Evolutionary conservation across 2,113 vertebrate species (phyloP), one percentile per base, ranked within the genome.

Genomic region (Cephalopholis sonnerati): DNA sequence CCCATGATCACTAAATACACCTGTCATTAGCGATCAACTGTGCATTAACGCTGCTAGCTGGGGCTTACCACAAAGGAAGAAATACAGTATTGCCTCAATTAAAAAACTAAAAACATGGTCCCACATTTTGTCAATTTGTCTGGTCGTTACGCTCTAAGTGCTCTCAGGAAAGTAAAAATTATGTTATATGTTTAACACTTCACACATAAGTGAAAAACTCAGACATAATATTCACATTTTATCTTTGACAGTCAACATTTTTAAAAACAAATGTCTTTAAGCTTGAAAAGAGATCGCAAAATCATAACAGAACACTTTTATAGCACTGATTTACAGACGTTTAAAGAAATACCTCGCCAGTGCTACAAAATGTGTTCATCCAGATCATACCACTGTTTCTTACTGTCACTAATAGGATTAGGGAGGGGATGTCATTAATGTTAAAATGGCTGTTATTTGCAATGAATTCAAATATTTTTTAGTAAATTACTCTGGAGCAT

Each of bases 1-100:
- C 86, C 88, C 89, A 93, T 93, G 90, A 94, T 95, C 92, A 93
- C 91, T 90, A 93, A 93, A 92, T 92, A 85, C 86, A 93, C 88
- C 89, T 93, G 92, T 89, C 93, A 92, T 93, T 92, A 92, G 87
- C 77, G 90, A 87, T 93, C 88, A 90, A 70, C 77, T 86, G 84
- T 86, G 87, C 89, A 91, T 93, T 93, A 94, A 92, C 73, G 72
- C 82, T 62, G 73, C 62, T 61, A 86, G 86, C 85, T 4, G 3
- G 51, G 74, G 46, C 68, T 71, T 48, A 77, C 50, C 18, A 76
- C 75, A 55, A n/a, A 65, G 15, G 24, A 41, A 66, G 51, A 77
- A 87, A 65, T 64, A 73, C 80, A 54, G 67, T 64, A 36, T 62
- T 32, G 10, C 22, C 41, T 70, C 78, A 71, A 72, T 89, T 75